phyloP scores from a whole-genome alignment of 2,888 invertebrate species.

The Acrobeloides nanus region DNA sequence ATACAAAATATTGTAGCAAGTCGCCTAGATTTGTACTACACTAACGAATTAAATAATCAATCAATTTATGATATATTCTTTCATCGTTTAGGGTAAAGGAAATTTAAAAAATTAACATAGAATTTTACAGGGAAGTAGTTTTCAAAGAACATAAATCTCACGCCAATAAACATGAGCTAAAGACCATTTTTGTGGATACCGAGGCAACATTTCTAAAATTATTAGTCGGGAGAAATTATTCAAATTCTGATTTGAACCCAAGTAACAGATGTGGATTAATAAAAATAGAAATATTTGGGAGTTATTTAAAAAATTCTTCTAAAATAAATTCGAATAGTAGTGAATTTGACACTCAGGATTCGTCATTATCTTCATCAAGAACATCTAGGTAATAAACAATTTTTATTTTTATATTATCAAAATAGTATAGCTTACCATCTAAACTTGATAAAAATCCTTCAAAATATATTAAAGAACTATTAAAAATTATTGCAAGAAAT shows the following conservation, averaged over 20 bases:
- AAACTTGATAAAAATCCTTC: too few relatives aligned
- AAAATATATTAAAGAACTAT: too few relatives aligned
- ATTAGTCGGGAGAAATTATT: constrained; percentile 11
- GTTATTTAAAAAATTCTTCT: background rate
- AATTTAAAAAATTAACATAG: too few relatives aligned
- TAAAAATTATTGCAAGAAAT: too few relatives aligned
- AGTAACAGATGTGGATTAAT: constrained; percentile 13
- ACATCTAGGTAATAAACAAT: too few relatives aligned
- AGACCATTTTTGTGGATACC: constrained; percentile 19
- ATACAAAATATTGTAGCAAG: background rate
- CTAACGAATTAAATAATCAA: background rate
- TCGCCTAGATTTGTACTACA: constrained; percentile 1
- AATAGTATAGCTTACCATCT: too few relatives aligned
- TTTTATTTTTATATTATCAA: too few relatives aligned
- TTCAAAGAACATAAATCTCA: constrained; percentile 13
- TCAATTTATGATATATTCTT: background rate
- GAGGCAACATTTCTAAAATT: constrained; percentile 15
- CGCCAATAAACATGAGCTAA: constrained; percentile 17
- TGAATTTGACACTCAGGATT: too few relatives aligned
- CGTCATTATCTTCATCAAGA: too few relatives aligned
- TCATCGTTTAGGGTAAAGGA: constrained; percentile 1
- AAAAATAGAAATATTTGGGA: constrained; percentile 15
- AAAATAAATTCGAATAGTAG: too few relatives aligned
- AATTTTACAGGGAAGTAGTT: constrained; percentile 16
- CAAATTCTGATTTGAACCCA: constrained; percentile 10